Conservation (phyloP, 2,888 invertebrate genomes). For the Eristalinus sepulchralis region DNA sequence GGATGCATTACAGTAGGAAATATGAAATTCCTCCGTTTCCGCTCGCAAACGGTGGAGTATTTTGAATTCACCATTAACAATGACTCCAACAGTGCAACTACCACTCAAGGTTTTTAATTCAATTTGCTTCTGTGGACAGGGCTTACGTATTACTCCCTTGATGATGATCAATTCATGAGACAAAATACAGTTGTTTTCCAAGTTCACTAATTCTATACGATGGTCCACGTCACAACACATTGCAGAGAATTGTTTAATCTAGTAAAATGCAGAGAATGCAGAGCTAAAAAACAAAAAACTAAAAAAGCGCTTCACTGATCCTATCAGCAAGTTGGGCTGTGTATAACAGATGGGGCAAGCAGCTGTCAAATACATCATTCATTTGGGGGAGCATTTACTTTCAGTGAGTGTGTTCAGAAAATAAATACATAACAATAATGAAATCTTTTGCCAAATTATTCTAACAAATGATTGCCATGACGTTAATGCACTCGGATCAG, state of each 20-base stretch:
- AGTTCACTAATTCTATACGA: slow-evolving; percentile 75
- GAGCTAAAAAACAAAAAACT: slow-evolving; percentile 20
- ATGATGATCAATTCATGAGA: slow-evolving; percentile 77
- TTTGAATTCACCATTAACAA: slow-evolving; percentile 76
- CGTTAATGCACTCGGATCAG: too few species aligned
- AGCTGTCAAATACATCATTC: not conserved
- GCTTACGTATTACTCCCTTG: slow-evolving; percentile 76
- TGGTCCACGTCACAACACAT: slow-evolving; percentile 72
- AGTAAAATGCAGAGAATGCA: slow-evolving; percentile 9
- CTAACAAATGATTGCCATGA: too few species aligned
- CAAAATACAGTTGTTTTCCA: slow-evolving; percentile 75
- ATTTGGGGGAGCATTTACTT: not conserved
- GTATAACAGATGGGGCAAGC: slow-evolving; percentile 2
- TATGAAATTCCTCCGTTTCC: slow-evolving; percentile 31
- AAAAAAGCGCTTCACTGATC: not conserved
- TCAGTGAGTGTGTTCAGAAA: not conserved
- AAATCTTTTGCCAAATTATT: not conserved
- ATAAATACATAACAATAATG: too few species aligned
- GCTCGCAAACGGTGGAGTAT: slow-evolving; percentile 75
- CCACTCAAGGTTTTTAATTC: slow-evolving; percentile 70
- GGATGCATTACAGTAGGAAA: slow-evolving; percentile 73
- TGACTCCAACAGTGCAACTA: slow-evolving; percentile 38
- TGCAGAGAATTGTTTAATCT: slow-evolving; percentile 37
- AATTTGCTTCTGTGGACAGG: slow-evolving; percentile 72
- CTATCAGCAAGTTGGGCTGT: not conserved